Base-by-base conservation (phyloP, 2,888 invertebrate genomes). In the Lasioglossum lativentre region DNA sequence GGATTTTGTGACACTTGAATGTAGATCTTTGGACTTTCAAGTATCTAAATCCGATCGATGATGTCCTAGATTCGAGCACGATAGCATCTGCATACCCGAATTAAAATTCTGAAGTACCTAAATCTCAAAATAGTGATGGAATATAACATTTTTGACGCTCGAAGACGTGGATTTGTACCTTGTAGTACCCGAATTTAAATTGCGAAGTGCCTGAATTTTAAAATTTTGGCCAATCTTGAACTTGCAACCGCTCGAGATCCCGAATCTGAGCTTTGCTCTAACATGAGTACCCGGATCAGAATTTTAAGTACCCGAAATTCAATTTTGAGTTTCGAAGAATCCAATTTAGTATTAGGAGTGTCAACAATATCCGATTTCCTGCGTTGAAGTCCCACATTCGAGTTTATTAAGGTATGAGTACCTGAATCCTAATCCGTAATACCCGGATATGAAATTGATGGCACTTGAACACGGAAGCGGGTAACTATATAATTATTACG, bases 401-500 rank as follows among this genome's bases (percentile, higher is more conserved):
- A 52, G 52, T 23, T 52, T 8, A 3, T 52, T 0, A 23, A 52
- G 52, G 52, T 52, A 0, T 1, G 52, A 52, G 3, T 52, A 52
- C 8, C 52, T 52, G 52, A 52, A 52, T 23, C 23, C 6, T 23
- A 23, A 23, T 14, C 12, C n/a, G 56, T 12, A 27, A 59, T 12
- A 59, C 12, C n/a, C 56, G 56, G 56, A n/a, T 27, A 59, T 16
- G 27, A 5, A 27, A 59, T 30, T 30, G 16, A 66, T 66, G 19
- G 16, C 34, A 19, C 66, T 6, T 19, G 66, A 30, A 34, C 34
- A 16, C 66, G 66, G 30, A 16, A 30, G 30, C 2, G 27, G 34
- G 30, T 66, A 66, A 66, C 66, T 66, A 30, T 66, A 66, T 34
- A 66, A 66, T 68, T 68, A 71, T 73, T 78, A 52, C 47, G 40